These are phyloP conservation scores for Labroides dimidiatus DNA, from an alignment of 2,797 vertebrate species.

Conservation along the genomic window DNA sequence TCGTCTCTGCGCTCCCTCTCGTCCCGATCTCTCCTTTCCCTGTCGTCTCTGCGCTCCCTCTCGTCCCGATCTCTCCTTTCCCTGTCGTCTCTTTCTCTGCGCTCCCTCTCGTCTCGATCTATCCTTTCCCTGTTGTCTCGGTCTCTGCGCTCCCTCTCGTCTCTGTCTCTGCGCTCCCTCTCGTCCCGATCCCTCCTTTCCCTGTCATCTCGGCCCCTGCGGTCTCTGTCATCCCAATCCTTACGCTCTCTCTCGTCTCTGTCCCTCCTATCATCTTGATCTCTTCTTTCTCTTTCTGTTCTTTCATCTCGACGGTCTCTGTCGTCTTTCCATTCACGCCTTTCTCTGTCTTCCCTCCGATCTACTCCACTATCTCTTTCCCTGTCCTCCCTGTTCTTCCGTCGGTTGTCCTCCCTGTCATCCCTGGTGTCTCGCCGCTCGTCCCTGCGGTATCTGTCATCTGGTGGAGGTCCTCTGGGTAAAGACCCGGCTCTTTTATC, in stretches of 20 bases:
- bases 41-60: slow-evolving; percentile 17
- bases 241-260: slow-evolving; percentile 32
- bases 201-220: slow-evolving; percentile 24
- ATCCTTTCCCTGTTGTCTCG: neutral
- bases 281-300: slow-evolving; percentile 20
- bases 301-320: slow-evolving; percentile 28
- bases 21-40: neutral
- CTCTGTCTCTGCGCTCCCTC: slow-evolving; percentile 32
- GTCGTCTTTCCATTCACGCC: slow-evolving; percentile 55
- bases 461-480: slow-evolving; percentile 61
- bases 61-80: slow-evolving; percentile 6
- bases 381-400: slow-evolving; percentile 58
- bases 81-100: slow-evolving; percentile 22
- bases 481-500: slow-evolving; percentile 68
- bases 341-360: slow-evolving; percentile 50
- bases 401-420: slow-evolving; percentile 55
- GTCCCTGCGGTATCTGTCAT: slow-evolving; percentile 74
- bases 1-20: slow-evolving; percentile 43
- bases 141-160: slow-evolving; percentile 33
- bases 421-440: slow-evolving; percentile 69
- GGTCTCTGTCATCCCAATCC: slow-evolving; percentile 32
- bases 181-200: slow-evolving; percentile 39
- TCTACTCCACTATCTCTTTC: slow-evolving; percentile 36
- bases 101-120: slow-evolving; percentile 16
- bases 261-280: slow-evolving; percentile 41